Evolutionary conservation across 2,888 invertebrate genomes (phyloP).

Genomic region (Stictocephala bisonia): DNA sequence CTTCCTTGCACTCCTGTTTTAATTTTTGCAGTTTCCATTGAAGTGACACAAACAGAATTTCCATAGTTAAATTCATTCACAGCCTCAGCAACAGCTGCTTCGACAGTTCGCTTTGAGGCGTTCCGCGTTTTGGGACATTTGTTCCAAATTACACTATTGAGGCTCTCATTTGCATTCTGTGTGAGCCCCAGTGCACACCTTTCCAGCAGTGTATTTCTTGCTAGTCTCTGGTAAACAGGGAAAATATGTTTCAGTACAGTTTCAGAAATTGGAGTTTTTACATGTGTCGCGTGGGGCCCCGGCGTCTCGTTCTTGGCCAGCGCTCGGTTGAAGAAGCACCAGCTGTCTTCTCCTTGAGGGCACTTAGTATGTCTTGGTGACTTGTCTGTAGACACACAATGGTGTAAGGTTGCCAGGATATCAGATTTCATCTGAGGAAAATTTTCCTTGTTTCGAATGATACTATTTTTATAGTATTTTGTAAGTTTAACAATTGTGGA

Average conservation of each 20-base stretch:
- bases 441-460: constrained; percentile 48
- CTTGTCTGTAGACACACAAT: constrained; percentile 56
- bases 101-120: too few relatives aligned
- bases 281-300: background rate
- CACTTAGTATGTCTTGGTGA: constrained; percentile 56
- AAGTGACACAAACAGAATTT: too few relatives aligned
- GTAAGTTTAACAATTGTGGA: constrained; percentile 40
- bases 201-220: constrained; percentile 42
- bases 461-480: constrained; percentile 52
- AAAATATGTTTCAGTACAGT: constrained; percentile 46
- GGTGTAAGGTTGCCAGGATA: constrained; percentile 56
- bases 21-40: too few relatives aligned
- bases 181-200: constrained; percentile 50
- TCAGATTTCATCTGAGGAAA: constrained; percentile 51
- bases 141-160: constrained; percentile 52
- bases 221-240: constrained; percentile 50
- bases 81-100: too few relatives aligned
- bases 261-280: background rate
- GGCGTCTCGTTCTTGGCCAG: constrained; percentile 34
- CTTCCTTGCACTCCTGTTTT: too few relatives aligned
- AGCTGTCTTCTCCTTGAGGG: constrained; percentile 49
- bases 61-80: too few relatives aligned
- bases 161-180: constrained; percentile 53
- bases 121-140: constrained; percentile 48
- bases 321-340: constrained; percentile 55